Evolutionary conservation across 2,888 invertebrate genomes (phyloP).

Genomic region (Cheilosia soror): DNA sequence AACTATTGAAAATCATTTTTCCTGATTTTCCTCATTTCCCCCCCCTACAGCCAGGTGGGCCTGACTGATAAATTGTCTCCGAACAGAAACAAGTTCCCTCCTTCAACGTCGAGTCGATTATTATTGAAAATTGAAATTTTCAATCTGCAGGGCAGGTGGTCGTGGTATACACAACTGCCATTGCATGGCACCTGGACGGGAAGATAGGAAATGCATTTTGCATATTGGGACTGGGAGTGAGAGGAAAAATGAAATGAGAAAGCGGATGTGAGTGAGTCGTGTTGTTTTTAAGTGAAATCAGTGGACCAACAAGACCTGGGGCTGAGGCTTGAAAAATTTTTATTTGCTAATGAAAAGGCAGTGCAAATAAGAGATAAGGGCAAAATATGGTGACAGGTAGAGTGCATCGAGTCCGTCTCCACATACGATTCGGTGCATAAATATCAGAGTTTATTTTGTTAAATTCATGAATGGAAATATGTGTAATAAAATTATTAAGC

Average conservation of each 20-base stretch:
- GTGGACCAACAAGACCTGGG: not conserved
- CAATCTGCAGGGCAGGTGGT: conserved; percentile 28
- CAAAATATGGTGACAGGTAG: conserved; percentile 29
- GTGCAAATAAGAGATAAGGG: not conserved
- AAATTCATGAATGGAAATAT: not conserved
- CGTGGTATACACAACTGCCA: not conserved
- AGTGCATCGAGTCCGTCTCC: not conserved
- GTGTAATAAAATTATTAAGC: not conserved
- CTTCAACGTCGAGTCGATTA: conserved; percentile 30
- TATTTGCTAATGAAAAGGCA: conserved; percentile 29
- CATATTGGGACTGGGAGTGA: not conserved
- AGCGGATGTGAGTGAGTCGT: conserved; percentile 9
- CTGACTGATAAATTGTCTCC: conserved; percentile 57
- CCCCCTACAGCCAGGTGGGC: conserved; percentile 26
- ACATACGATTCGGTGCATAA: conserved; percentile 7
- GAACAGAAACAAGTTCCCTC: not conserved
- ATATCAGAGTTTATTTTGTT: not conserved
- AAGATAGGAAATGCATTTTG: conserved; percentile 11
- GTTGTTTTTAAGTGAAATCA: conserved; percentile 11
- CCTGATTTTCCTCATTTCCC: not conserved
- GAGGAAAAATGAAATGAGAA: conserved; percentile 8
- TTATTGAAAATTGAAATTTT: conserved; percentile 60
- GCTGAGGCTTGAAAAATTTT: not conserved
- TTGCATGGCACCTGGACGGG: not conserved
- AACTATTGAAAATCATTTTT: conserved; percentile 30